A percentile compares a stretch with the other conserved stretches of the same genome.
Evolutionary conservation across 2,797 vertebrate genomes (phyloP).

Genomic region (Cossypha niveicapilla): DNA sequence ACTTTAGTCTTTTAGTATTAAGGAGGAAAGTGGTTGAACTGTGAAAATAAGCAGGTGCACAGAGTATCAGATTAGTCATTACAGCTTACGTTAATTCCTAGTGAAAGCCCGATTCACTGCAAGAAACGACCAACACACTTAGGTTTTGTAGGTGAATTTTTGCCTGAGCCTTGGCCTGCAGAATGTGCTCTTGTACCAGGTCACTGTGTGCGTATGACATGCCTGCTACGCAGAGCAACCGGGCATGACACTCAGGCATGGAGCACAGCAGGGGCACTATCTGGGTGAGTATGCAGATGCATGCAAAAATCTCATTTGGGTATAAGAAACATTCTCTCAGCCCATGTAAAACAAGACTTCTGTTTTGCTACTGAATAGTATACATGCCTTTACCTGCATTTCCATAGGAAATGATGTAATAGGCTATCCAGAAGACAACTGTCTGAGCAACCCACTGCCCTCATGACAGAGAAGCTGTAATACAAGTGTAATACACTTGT

Average conservation of each 20-base stretch:
- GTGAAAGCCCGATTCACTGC: constrained; percentile 53
- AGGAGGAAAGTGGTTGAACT: constrained; percentile 41
- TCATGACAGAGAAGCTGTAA: background rate
- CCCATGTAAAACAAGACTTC: background rate
- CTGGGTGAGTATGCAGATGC: constrained; percentile 21
- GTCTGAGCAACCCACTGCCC: background rate
- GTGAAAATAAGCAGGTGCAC: constrained; percentile 42
- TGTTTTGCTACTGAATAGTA: background rate
- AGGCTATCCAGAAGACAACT: background rate
- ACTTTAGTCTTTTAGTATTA: constrained; percentile 31
- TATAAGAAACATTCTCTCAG: constrained; percentile 25
- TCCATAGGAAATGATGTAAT: background rate
- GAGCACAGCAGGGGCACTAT: constrained; percentile 22
- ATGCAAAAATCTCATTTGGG: constrained; percentile 22
- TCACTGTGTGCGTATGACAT: constrained; percentile 47
- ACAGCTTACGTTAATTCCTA: constrained; percentile 57
- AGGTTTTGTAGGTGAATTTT: constrained; percentile 48
- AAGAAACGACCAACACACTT: background rate
- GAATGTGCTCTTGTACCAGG: constrained; percentile 39
- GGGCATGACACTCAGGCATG: constrained; percentile 20
- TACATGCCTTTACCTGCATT: background rate
- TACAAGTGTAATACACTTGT: background rate
- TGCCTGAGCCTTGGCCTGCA: background rate
- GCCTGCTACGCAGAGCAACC: constrained; percentile 37
- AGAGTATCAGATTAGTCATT: constrained; percentile 33